These are phyloP conservation scores for Brachystomella parvula DNA, from an alignment of 1,140 invertebrate genomes.

Conservation along the genomic window DNA sequence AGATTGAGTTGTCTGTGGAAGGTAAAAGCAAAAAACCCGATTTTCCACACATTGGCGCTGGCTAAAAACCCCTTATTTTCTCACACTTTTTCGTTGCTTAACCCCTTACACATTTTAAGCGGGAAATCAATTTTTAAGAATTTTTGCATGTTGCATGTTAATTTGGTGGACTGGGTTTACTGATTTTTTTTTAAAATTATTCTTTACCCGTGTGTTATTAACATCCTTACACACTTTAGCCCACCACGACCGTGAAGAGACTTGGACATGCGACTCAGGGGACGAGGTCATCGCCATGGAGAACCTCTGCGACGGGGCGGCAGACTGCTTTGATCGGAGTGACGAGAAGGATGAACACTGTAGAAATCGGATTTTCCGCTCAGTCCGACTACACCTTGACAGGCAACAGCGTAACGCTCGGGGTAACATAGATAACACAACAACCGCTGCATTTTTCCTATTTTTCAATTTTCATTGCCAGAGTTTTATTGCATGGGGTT, in stretches of 20 bases:
- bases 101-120: too few relatives aligned
- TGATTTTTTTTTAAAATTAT: constrained; percentile 9
- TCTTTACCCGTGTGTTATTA: constrained; percentile 4
- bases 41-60: not conserved
- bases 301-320: constrained; percentile 58
- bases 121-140: too few relatives aligned
- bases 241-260: not conserved
- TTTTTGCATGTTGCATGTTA: too few relatives aligned
- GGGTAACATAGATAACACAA: not conserved
- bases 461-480: not conserved
- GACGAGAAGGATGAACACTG: constrained; percentile 43
- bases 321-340: constrained; percentile 61
- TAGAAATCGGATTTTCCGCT: not conserved
- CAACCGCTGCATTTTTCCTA: constrained; percentile 7
- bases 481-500: not conserved
- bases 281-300: constrained; percentile 54
- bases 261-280: constrained; percentile 49
- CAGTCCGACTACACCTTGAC: not conserved
- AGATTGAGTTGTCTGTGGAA: constrained; percentile 57
- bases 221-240: not conserved
- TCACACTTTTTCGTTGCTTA: too few relatives aligned
- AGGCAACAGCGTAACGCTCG: not conserved
- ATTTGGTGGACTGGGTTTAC: not conserved
- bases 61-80: not conserved
- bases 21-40: constrained; percentile 57